phyloP scores from a whole-genome alignment of 2,797 vertebrate species.

The Psittacula derbiana region DNA sequence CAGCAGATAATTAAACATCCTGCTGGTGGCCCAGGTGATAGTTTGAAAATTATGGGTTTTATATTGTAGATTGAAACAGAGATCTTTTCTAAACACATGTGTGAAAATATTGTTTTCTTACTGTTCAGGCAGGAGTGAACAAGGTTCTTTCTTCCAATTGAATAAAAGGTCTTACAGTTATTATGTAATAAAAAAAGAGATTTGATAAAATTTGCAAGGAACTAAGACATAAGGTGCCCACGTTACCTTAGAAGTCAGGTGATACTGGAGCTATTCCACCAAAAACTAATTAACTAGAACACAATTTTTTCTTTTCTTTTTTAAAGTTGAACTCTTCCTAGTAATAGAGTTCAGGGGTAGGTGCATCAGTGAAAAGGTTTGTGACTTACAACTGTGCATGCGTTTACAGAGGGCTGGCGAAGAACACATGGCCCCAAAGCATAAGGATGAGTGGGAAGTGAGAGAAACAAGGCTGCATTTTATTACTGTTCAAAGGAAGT shows the following conservation, averaged over 20 bases:
- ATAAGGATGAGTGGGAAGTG: constrained; percentile 6
- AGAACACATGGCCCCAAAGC: not conserved
- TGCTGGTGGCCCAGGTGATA: not conserved
- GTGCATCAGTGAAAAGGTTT: not conserved
- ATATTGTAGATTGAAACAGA: not conserved
- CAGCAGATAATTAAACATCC: not conserved
- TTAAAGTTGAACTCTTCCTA: not conserved
- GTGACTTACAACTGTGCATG: not conserved
- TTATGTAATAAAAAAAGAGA: not conserved
- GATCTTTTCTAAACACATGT: not conserved
- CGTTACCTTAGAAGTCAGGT: not conserved
- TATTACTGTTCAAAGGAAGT: not conserved
- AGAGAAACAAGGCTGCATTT: constrained; percentile 7
- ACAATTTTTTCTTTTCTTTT: not conserved
- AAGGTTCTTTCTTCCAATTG: not conserved
- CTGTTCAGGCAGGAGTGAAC: not conserved
- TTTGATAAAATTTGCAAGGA: not conserved
- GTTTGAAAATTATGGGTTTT: not conserved
- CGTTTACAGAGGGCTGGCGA: not conserved
- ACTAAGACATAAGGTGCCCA: not conserved
- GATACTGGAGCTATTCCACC: not conserved
- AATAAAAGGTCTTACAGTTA: not conserved
- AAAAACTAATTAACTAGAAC: not conserved
- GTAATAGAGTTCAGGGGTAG: not conserved
- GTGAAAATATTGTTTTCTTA: not conserved